Conservation (phyloP, 2,113 vertebrate genomes). For the Tachysurus vachellii region DNA sequence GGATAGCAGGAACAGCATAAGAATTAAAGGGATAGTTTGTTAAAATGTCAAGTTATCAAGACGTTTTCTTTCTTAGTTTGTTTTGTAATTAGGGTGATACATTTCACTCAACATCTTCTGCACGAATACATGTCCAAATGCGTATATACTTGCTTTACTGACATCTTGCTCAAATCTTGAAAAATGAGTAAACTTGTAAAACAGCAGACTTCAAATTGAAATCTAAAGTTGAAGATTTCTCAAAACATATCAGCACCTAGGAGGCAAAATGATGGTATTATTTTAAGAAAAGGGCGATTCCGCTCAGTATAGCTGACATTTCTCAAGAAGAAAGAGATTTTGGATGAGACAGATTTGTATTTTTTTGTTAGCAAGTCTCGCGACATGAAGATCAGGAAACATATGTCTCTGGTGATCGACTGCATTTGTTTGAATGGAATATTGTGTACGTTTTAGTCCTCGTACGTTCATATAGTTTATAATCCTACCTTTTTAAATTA, state of each 20-base stretch:
- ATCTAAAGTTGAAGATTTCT: not conserved
- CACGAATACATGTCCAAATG: not conserved
- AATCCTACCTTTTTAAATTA: not conserved
- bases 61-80: not conserved
- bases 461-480: not conserved
- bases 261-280: not conserved
- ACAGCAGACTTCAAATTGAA: not conserved
- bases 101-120: not conserved
- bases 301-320: not conserved
- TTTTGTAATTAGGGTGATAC: not conserved
- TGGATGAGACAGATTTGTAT: not conserved
- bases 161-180: not conserved
- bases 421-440: not conserved
- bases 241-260: not conserved
- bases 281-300: not conserved
- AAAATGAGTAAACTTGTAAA: not conserved
- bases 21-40: not conserved
- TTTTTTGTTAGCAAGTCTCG: not conserved
- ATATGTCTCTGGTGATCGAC: not conserved
- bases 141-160: not conserved
- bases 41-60: too few species aligned
- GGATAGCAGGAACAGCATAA: not conserved
- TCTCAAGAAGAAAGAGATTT: not conserved
- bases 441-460: not conserved
- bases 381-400: not conserved